Evolutionary conservation across 2,113 vertebrate genomes (phyloP).

Genomic region (Megaceryle maxima): DNA sequence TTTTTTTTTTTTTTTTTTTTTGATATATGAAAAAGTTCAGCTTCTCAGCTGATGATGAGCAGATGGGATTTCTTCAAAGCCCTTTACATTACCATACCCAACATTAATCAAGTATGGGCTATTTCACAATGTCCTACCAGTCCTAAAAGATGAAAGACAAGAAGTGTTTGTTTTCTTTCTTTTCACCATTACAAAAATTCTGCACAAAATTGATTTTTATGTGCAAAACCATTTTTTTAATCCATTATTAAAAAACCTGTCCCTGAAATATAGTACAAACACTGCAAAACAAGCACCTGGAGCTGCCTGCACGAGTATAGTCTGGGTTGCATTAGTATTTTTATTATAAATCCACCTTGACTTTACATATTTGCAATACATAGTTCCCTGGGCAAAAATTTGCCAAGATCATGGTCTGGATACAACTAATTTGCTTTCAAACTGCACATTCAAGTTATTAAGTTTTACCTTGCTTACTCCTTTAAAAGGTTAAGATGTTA

Average conservation of each 20-base stretch:
- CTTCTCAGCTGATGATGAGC: slow-evolving; percentile 23
- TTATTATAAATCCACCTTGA: not conserved
- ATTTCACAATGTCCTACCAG: not conserved
- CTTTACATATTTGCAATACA: not conserved
- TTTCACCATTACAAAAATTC: not conserved
- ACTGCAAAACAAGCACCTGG: not conserved
- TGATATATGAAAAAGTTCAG: not conserved
- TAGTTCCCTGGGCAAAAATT: not conserved
- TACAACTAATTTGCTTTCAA: not conserved
- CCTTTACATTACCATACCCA: not conserved
- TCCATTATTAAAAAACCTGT: not conserved
- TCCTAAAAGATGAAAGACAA: slow-evolving; percentile 2
- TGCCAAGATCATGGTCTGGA: not conserved
- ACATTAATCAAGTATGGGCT: not conserved
- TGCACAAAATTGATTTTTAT: not conserved
- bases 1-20: not conserved
- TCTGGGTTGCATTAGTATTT: not conserved
- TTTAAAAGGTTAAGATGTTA: not conserved
- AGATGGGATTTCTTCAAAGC: slow-evolving; percentile 18
- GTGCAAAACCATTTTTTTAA: not conserved
- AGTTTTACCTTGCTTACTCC: not conserved
- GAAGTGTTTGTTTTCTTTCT: not conserved
- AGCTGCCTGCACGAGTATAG: not conserved
- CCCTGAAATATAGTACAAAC: not conserved
- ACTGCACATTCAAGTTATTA: not conserved